Conservation (phyloP, 2,113 vertebrate genomes). For the Labeo catla region DNA sequence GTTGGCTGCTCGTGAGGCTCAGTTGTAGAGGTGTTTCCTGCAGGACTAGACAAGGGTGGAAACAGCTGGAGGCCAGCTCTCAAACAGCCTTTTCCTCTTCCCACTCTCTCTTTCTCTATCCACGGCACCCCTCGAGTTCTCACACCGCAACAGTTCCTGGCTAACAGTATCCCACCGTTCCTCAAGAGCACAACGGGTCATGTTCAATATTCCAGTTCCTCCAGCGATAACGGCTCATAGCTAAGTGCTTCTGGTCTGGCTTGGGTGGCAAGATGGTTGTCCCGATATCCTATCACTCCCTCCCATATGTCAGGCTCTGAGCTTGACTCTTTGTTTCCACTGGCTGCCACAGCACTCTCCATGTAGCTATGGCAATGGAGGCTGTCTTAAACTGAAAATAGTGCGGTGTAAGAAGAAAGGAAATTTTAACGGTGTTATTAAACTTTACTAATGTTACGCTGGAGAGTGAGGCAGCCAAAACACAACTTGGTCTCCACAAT, state of each 20-base stretch:
- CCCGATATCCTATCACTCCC: constrained; percentile 37
- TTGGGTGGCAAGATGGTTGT: constrained; percentile 33
- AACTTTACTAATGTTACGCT: constrained; percentile 24
- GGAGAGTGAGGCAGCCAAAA: constrained; percentile 18
- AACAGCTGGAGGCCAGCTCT: constrained; percentile 52
- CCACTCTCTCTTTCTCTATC: background rate
- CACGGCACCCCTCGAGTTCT: constrained; percentile 13
- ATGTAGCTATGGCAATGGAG: constrained; percentile 24
- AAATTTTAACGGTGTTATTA: constrained; percentile 45
- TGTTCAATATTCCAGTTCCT: constrained; percentile 26
- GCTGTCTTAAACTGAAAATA: constrained; percentile 39
- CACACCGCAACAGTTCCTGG: constrained; percentile 26
- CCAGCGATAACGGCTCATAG: constrained; percentile 38
- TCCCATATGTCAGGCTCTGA: constrained; percentile 3
- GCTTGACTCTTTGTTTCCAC: background rate
- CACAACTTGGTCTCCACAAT: constrained; percentile 5
- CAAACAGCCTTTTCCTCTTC: constrained; percentile 46
- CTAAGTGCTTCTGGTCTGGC: constrained; percentile 25
- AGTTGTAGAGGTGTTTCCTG: constrained; percentile 51
- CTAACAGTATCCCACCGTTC: constrained; percentile 47
- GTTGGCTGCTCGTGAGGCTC: background rate
- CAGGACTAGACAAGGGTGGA: constrained; percentile 38
- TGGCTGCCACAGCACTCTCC: background rate
- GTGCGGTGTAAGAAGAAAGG: constrained; percentile 22
- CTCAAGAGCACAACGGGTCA: constrained; percentile 44